A percentile compares a stretch with the other conserved stretches of the same genome.
phyloP scores from a whole-genome alignment of 35 echinoderm and acorn worm species.

The Heliocidaris erythrogramma region DNA sequence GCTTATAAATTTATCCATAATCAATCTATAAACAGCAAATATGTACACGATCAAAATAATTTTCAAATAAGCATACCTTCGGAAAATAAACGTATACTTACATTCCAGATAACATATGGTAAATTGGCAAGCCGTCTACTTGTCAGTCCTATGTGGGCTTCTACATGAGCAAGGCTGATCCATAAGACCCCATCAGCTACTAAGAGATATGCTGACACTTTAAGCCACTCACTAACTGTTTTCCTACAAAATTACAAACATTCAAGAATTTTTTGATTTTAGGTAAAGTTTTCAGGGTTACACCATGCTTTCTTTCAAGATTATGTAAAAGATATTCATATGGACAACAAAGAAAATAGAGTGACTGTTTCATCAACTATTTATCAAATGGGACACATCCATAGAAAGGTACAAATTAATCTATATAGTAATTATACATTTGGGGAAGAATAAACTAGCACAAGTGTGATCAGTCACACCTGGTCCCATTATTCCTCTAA shows the following conservation, averaged over 20 bases:
- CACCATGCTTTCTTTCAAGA: no score
- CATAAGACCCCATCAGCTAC: slow-evolving; percentile 58
- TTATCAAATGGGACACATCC: no score
- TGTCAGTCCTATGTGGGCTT: slow-evolving; percentile 35
- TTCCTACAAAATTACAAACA: background rate
- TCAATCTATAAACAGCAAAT: no score
- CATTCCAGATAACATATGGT: slow-evolving; percentile 71
- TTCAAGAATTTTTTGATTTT: background rate
- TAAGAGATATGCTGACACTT: slow-evolving; percentile 26
- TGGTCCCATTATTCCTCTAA: no score
- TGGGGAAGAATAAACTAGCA: no score
- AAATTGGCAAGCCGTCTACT: slow-evolving; percentile 65
- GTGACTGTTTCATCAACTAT: background rate
- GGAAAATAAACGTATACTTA: slow-evolving; percentile 33
- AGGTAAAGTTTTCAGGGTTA: background rate
- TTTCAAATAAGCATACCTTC: no score
- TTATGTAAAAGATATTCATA: background rate
- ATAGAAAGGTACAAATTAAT: no score
- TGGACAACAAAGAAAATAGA: background rate
- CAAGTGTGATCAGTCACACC: no score
- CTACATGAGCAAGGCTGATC: slow-evolving; percentile 21
- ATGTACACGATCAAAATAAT: no score
- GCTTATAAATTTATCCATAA: no score
- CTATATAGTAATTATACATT: no score
- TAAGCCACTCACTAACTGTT: slow-evolving; percentile 47